phyloP scores from a whole-genome alignment of 2,797 vertebrate species.

The Melanotaenia trifasciata region DNA sequence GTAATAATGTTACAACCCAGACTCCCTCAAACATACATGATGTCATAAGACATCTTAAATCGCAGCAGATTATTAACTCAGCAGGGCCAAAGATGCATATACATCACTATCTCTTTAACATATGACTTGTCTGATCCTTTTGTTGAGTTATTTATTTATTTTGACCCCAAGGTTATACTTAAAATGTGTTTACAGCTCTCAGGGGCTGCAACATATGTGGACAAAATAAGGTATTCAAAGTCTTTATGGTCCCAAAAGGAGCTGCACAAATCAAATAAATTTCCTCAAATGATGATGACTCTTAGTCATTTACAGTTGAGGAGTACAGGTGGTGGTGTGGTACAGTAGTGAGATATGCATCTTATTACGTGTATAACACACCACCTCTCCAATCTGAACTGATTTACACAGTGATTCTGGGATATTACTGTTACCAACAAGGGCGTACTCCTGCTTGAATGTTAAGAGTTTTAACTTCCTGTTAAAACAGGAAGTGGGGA shows the following conservation, averaged over 20 bases:
- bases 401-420: background rate
- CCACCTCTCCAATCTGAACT: background rate
- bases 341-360: background rate
- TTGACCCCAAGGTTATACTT: background rate
- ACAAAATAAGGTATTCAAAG: background rate
- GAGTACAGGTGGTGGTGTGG: background rate
- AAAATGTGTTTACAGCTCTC: background rate
- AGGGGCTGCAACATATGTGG: background rate
- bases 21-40: background rate
- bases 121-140: too few species aligned
- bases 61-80: too few species aligned
- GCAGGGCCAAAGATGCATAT: too few species aligned
- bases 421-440: background rate
- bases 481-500: background rate
- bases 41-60: background rate
- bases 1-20: conserved; percentile 13
- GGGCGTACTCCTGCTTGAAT: background rate
- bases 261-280: background rate
- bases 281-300: background rate
- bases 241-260: background rate
- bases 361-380: background rate
- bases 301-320: background rate
- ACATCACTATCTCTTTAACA: too few species aligned
- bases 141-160: background rate
- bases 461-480: background rate